A percentile compares a stretch with the other conserved stretches of the same genome.
These are phyloP conservation scores for Metridium senile DNA, from an alignment of 92 coral and sea anemone genomes.

Conservation along the genomic window DNA sequence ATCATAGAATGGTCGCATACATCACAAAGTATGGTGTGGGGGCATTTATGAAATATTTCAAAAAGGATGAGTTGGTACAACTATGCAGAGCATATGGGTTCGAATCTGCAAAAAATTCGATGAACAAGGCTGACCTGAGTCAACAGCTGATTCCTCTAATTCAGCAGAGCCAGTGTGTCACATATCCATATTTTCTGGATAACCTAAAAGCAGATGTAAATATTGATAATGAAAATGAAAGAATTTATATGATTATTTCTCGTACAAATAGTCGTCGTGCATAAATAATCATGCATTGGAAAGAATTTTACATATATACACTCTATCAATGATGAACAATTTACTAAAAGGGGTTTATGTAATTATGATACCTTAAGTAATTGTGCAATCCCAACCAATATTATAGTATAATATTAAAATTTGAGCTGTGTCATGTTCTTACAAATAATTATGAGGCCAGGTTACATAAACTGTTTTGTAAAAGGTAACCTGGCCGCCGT, in stretches of 20 bases:
- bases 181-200: not conserved
- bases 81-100: conserved; percentile 47
- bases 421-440: no score
- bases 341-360: no score
- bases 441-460: no score
- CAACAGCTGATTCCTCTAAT: not conserved
- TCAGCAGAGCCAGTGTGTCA: not conserved
- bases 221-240: not conserved
- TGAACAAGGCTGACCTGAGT: conserved; percentile 3
- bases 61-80: conserved; percentile 26
- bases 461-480: no score
- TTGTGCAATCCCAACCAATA: no score
- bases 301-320: no score
- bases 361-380: no score
- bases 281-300: no score
- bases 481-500: no score
- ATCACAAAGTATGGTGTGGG: conserved; percentile 20
- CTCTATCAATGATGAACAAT: no score
- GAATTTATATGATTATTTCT: not conserved
- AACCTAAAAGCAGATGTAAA: not conserved
- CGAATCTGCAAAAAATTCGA: not conserved
- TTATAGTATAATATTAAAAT: no score
- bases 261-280: no score
- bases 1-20: conserved; percentile 31
- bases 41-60: conserved; percentile 35